A percentile compares a stretch with the other conserved stretches of the same genome.
Evolutionary conservation across 2,888 invertebrate genomes (phyloP).

Genomic region (Lycocerus yunnanus): DNA sequence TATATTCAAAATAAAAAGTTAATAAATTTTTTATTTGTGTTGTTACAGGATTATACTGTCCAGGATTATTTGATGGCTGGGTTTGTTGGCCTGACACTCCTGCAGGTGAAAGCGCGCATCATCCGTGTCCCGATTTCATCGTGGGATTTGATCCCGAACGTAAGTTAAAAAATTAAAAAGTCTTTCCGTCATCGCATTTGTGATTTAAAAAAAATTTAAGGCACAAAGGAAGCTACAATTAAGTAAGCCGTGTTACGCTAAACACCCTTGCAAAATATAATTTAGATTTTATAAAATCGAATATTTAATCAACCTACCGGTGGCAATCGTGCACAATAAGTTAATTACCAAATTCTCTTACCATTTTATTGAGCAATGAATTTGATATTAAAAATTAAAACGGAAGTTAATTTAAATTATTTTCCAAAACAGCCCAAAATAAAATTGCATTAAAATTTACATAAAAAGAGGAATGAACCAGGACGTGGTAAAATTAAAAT

Average conservation of each 20-base stretch:
- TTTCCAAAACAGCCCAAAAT: not conserved
- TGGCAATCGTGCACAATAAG: not conserved
- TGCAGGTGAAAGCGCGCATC: conserved; percentile 67
- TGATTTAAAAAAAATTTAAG: not conserved
- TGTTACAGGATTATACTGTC: conserved; percentile 66
- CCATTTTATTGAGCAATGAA: not conserved
- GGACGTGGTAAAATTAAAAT: not conserved
- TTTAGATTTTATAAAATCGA: not conserved
- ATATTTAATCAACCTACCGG: not conserved
- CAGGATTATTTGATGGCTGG: conserved; percentile 82
- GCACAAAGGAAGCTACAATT: not conserved
- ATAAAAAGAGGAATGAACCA: not conserved
- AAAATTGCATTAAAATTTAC: not conserved
- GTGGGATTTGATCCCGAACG: conserved; percentile 74
- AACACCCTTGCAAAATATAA: not conserved
- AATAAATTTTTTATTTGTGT: not conserved
- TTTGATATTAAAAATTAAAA: not conserved
- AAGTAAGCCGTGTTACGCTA: not conserved
- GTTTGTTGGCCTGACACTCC: conserved; percentile 78
- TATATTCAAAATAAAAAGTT: not conserved
- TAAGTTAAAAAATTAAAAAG: conserved; percentile 57
- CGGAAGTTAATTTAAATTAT: not conserved
- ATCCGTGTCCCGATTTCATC: conserved; percentile 75
- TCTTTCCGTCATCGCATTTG: not conserved
- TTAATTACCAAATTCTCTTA: not conserved